Conservation (phyloP, 2,888 invertebrate genomes). For the Eupithecia pulchellata region DNA sequence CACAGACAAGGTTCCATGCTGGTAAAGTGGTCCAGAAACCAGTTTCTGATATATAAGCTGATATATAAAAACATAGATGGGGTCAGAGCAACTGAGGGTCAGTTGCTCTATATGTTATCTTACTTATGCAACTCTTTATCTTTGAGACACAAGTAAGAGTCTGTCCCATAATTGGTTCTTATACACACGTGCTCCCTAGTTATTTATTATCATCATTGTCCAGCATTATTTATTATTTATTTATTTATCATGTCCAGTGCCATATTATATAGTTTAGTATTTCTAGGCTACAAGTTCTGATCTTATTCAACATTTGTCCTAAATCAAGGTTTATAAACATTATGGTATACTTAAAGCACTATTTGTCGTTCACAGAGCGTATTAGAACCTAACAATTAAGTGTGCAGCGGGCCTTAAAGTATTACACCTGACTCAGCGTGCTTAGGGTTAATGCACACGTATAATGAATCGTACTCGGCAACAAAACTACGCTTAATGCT, state of each 20-base stretch:
- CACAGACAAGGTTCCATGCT: no score
- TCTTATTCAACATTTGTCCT: no score
- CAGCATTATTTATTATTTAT: no score
- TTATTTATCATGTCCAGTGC: no score
- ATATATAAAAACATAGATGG: not conserved
- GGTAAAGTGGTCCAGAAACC: not conserved
- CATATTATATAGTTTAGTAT: no score
- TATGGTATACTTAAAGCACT: not conserved
- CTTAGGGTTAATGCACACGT: conserved; percentile 35
- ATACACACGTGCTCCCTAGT: no score
- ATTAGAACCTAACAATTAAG: not conserved
- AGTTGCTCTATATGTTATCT: no score
- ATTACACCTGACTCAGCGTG: conserved; percentile 28
- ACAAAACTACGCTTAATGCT: conserved; percentile 15
- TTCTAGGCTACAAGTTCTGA: no score
- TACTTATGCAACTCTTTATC: no score
- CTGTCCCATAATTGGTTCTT: not conserved
- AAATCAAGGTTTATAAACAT: no score
- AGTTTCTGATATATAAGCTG: not conserved
- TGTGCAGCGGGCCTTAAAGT: conserved; percentile 32
- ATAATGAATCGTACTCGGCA: conserved; percentile 20
- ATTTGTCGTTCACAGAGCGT: not conserved
- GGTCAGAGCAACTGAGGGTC: not conserved
- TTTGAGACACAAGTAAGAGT: no score
- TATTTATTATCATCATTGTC: no score